These are phyloP conservation scores for Heteromormyrus szaboi DNA, from an alignment of 2,797 vertebrate genomes.

Conservation along the genomic window DNA sequence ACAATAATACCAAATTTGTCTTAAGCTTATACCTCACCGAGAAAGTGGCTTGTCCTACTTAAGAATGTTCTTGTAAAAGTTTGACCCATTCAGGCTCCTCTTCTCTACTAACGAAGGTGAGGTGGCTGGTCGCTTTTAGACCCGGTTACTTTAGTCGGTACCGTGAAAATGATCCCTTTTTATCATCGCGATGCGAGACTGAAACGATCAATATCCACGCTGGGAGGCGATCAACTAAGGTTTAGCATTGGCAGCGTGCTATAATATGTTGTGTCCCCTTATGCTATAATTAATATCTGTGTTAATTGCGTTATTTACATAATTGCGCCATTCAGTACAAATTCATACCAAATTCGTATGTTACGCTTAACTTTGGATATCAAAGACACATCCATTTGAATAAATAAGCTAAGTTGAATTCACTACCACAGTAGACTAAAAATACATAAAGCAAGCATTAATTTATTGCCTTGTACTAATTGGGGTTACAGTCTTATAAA, in stretches of 20 bases:
- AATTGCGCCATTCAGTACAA: background rate
- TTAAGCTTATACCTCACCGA: background rate
- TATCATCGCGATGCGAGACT: background rate
- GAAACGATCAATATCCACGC: background rate
- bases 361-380: background rate
- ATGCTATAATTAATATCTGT: background rate
- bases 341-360: background rate
- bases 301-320: background rate
- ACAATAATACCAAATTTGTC: background rate
- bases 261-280: background rate
- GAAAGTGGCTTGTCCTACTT: background rate
- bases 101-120: background rate
- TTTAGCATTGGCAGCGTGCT: background rate
- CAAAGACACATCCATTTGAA: background rate
- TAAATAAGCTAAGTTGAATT: background rate
- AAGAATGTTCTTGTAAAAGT: constrained; percentile 3
- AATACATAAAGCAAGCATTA: background rate
- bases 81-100: background rate
- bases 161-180: background rate
- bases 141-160: background rate
- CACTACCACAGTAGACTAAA: background rate
- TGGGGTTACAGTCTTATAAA: background rate
- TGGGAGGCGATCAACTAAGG: background rate
- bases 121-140: background rate
- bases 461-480: background rate